phyloP scores from a whole-genome alignment of 2,888 invertebrate genomes.

The Ormyrus rosae region DNA sequence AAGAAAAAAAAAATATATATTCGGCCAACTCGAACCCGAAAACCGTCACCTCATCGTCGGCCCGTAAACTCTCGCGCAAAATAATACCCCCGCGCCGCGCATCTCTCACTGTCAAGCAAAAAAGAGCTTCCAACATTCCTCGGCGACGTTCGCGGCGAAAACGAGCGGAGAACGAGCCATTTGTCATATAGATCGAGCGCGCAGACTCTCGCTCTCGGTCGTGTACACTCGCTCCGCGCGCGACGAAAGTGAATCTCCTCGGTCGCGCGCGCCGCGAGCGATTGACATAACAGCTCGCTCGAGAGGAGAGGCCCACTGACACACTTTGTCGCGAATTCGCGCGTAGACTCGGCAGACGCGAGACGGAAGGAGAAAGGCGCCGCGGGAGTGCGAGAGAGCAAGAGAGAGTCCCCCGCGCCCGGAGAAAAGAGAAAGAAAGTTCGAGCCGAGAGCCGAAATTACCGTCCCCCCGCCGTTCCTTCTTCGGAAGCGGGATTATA shows the following conservation, averaged over 20 bases:
- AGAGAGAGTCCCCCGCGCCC: neutral
- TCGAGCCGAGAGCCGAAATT: neutral
- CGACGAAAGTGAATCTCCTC: slow-evolving; percentile 68
- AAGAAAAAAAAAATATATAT: too few relatives aligned
- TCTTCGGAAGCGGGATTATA: neutral
- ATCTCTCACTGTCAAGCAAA: too few relatives aligned
- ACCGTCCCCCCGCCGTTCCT: neutral
- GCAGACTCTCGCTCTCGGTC: slow-evolving; percentile 21
- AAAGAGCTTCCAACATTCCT: too few relatives aligned
- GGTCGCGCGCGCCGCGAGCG: slow-evolving; percentile 34
- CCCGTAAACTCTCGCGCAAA: too few relatives aligned
- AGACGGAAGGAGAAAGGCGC: slow-evolving; percentile 33
- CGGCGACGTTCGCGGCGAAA: too few relatives aligned
- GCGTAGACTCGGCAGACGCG: neutral
- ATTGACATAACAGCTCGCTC: slow-evolving; percentile 67
- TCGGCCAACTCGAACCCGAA: too few relatives aligned
- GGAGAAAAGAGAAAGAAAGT: slow-evolving; percentile 41
- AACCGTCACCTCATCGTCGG: too few relatives aligned
- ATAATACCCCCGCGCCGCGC: too few relatives aligned
- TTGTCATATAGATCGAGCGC: neutral
- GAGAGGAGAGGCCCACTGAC: slow-evolving; percentile 66
- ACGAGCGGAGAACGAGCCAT: too few relatives aligned
- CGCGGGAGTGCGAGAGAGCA: neutral
- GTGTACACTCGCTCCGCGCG: neutral
- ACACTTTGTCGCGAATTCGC: slow-evolving; percentile 59